Evolutionary conservation across 2,888 invertebrate species (phyloP).

Genomic region (Notocelia uddmanniana): DNA sequence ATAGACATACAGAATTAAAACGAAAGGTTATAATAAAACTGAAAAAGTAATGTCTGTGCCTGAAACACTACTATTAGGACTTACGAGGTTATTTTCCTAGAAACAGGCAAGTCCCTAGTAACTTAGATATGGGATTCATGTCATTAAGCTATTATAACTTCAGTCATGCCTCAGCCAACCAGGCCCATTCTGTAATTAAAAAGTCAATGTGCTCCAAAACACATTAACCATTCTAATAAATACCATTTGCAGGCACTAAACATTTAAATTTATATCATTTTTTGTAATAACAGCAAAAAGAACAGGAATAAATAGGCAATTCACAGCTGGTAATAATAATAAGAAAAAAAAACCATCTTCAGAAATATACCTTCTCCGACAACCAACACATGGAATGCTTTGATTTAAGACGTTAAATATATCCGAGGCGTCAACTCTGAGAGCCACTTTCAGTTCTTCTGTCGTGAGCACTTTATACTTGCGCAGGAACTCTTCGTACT

Average conservation of each 20-base stretch:
- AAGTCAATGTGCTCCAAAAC: neutral
- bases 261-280: neutral
- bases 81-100: too few species aligned
- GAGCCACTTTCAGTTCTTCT: conserved; percentile 91
- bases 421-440: conserved; percentile 93
- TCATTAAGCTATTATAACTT: neutral
- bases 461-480: conserved; percentile 92
- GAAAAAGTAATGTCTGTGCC: too few species aligned
- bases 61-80: too few species aligned
- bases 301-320: neutral
- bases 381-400: conserved; percentile 97
- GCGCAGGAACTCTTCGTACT: conserved; percentile 93
- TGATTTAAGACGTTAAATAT: conserved; percentile 94
- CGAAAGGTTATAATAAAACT: too few species aligned
- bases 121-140: neutral
- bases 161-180: neutral
- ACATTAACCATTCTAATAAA: neutral
- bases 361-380: conserved; percentile 91
- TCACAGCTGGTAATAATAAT: neutral
- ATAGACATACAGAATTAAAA: too few species aligned
- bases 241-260: neutral
- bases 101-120: neutral
- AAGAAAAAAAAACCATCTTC: neutral
- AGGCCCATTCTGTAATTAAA: neutral
- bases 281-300: neutral